phyloP scores from a whole-genome alignment of 2,113 vertebrate genomes.

The Picathartes gymnocephalus region DNA sequence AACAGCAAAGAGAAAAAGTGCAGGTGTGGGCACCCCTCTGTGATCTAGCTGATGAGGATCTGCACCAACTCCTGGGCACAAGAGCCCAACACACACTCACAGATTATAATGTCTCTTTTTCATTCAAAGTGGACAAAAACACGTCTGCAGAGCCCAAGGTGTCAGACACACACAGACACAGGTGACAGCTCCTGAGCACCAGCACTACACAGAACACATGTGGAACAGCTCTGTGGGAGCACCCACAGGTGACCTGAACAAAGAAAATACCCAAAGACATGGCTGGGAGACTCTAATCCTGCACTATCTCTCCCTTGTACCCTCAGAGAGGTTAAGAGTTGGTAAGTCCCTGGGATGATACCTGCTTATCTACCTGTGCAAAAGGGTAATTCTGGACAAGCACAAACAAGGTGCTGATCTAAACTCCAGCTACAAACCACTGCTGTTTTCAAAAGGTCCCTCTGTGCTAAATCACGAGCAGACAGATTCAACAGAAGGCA shows the following conservation, averaged over 20 bases:
- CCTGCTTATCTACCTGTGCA: neutral
- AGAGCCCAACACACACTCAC: neutral
- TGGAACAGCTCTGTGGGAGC: neutral
- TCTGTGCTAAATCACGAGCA: neutral
- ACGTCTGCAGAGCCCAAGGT: neutral
- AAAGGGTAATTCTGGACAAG: neutral
- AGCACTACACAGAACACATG: neutral
- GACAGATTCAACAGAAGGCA: neutral
- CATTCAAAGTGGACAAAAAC: neutral
- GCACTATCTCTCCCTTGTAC: neutral
- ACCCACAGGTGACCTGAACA: neutral
- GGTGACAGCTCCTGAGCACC: neutral
- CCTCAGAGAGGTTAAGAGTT: neutral
- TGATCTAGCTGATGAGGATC: neutral
- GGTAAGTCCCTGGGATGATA: neutral
- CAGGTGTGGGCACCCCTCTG: neutral
- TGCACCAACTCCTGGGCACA: neutral
- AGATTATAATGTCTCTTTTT: neutral
- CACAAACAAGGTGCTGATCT: neutral
- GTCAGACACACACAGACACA: neutral
- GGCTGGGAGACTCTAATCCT: neutral
- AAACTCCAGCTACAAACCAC: neutral
- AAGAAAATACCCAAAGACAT: neutral
- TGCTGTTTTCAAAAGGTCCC: neutral
- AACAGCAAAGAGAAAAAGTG: neutral